Conservation (phyloP, 2,888 invertebrate genomes). For the Digitonthophagus gazella region DNA sequence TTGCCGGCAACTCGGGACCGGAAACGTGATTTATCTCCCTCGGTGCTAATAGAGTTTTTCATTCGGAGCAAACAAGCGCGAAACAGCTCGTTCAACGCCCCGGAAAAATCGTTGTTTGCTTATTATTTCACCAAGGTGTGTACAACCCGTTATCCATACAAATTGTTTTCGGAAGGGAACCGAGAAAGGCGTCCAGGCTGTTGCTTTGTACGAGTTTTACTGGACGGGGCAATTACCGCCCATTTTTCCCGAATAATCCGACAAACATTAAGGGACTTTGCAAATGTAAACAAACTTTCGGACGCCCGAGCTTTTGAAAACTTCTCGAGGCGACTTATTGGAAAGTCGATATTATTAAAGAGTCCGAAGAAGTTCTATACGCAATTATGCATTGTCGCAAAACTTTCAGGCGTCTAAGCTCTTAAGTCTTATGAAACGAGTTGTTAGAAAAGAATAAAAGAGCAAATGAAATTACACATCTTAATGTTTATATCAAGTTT, state of each 20-base stretch:
- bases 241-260: background rate
- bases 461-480: too few relatives aligned
- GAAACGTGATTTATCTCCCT: background rate
- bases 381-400: background rate
- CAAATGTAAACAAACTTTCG: background rate
- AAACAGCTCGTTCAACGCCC: too few relatives aligned
- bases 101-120: background rate
- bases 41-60: background rate
- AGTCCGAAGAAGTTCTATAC: background rate
- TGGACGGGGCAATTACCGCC: background rate
- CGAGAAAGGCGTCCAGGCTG: background rate
- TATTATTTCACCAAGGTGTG: background rate
- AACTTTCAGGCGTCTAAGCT: background rate
- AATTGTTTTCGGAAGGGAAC: background rate
- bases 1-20: background rate
- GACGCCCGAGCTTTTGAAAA: background rate
- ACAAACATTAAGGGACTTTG: background rate
- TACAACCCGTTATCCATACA: background rate
- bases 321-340: background rate
- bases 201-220: background rate
- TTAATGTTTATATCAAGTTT: too few relatives aligned
- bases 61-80: background rate
- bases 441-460: background rate
- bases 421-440: background rate
- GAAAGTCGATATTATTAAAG: background rate